A percentile compares a stretch with the other conserved stretches of the same genome.
These are phyloP conservation scores for Heterochromis multidens DNA, from an alignment of 2,113 vertebrate genomes.

Conservation along the genomic window DNA sequence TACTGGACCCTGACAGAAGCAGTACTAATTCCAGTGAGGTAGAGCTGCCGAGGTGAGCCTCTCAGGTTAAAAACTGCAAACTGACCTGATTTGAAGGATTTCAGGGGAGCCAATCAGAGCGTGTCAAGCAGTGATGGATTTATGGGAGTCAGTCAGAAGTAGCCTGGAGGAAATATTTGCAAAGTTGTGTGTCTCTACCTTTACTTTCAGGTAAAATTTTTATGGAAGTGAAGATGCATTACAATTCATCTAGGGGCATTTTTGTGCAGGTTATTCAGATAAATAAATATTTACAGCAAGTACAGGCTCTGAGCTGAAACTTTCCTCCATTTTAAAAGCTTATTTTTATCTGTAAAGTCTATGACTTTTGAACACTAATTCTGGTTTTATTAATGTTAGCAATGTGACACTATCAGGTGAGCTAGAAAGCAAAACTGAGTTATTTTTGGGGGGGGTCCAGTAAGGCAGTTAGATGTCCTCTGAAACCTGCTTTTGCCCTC, in stretches of 20 bases:
- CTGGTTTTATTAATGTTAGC: no score
- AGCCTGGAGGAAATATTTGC: neutral
- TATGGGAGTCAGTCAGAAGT: neutral
- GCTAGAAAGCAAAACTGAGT: no score
- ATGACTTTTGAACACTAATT: no score
- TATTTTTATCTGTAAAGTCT: neutral
- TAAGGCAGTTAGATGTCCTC: no score
- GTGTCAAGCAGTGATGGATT: neutral
- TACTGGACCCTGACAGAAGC: neutral
- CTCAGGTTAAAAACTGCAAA: neutral
- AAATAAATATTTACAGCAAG: neutral
- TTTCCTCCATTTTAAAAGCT: neutral
- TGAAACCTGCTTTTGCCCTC: no score
- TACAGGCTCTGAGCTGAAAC: neutral
- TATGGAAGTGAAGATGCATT: neutral
- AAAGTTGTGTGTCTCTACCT: neutral
- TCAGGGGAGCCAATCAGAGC: neutral
- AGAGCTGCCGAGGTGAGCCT: neutral
- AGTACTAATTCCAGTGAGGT: neutral
- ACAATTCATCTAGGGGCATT: neutral
- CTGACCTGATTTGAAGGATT: slow-evolving; percentile 3
- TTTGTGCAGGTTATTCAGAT: neutral
- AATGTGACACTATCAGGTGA: no score
- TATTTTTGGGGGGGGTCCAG: no score
- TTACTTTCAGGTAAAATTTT: neutral